These are phyloP conservation scores for Glossophaga mutica DNA, from an alignment of 2,797 vertebrate species.

Conservation along the genomic window DNA sequence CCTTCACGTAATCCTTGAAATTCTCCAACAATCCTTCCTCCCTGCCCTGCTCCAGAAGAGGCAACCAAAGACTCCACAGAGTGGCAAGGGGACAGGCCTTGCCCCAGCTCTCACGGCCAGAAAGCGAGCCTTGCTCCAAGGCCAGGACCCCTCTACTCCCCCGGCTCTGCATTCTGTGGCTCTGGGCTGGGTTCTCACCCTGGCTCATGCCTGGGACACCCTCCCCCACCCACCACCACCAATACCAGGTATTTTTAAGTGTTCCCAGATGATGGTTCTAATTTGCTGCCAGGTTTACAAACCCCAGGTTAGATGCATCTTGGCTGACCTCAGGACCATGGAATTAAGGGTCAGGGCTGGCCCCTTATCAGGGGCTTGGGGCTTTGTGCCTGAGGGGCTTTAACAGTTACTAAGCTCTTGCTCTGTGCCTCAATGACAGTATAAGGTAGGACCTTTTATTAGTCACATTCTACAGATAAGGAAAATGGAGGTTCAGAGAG, in stretches of 20 bases:
- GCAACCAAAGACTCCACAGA: neutral
- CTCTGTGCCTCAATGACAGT: neutral
- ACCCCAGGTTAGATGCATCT: neutral
- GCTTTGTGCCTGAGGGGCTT: neutral
- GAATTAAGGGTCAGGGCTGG: neutral
- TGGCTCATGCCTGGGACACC: neutral
- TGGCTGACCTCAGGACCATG: neutral
- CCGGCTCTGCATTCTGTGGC: neutral
- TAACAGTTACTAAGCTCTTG: neutral
- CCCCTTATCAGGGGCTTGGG: neutral
- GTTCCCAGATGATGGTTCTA: neutral
- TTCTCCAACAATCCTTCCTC: neutral
- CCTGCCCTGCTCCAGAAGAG: neutral
- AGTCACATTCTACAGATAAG: slow-evolving; percentile 3
- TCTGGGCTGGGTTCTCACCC: neutral
- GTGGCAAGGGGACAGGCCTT: neutral
- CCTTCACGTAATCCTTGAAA: neutral
- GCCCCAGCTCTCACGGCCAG: neutral
- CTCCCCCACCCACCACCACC: neutral
- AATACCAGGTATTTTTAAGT: neutral
- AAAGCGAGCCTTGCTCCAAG: neutral
- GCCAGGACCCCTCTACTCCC: neutral
- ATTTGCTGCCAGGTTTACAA: neutral
- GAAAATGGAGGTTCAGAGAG: neutral
- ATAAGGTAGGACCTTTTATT: neutral